Percentiles rank a stretch among this genome's conserved stretches.
Evolutionary conservation across 2,888 invertebrate species (phyloP).

Genomic region (Parthenolecanium corni): DNA sequence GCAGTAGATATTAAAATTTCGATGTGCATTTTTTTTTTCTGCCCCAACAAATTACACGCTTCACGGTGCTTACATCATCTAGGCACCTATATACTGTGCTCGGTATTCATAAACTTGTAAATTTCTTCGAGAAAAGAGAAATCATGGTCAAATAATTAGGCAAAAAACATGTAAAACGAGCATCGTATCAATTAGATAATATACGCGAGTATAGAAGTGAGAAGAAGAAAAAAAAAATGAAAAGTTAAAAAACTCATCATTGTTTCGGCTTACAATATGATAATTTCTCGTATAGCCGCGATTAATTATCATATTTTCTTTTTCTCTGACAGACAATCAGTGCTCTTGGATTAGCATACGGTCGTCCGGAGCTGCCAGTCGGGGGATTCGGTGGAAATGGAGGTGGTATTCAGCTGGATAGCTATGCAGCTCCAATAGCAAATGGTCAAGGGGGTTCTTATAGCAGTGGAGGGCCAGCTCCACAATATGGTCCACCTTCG

Average conservation of each 20-base stretch:
- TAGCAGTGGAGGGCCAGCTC: constrained; percentile 45
- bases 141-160: not conserved
- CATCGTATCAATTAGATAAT: too few relatives aligned
- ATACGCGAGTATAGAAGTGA: too few relatives aligned
- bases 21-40: too few relatives aligned
- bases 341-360: constrained; percentile 35
- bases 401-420: constrained; percentile 38
- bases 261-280: too few relatives aligned
- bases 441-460: constrained; percentile 32
- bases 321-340: constrained; percentile 35
- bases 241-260: too few relatives aligned
- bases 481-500: constrained; percentile 56
- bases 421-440: constrained; percentile 44
- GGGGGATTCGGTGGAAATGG: constrained; percentile 35
- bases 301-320: not conserved
- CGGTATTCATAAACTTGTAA: too few relatives aligned
- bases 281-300: too few relatives aligned
- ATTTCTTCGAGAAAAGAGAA: not conserved
- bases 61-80: too few relatives aligned
- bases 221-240: too few relatives aligned
- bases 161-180: not conserved
- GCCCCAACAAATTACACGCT: too few relatives aligned
- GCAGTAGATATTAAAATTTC: too few relatives aligned
- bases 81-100: too few relatives aligned
- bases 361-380: constrained; percentile 34